Base-by-base conservation (phyloP, 2,113 vertebrate species). In the Psammodynastes pulverulentus region DNA sequence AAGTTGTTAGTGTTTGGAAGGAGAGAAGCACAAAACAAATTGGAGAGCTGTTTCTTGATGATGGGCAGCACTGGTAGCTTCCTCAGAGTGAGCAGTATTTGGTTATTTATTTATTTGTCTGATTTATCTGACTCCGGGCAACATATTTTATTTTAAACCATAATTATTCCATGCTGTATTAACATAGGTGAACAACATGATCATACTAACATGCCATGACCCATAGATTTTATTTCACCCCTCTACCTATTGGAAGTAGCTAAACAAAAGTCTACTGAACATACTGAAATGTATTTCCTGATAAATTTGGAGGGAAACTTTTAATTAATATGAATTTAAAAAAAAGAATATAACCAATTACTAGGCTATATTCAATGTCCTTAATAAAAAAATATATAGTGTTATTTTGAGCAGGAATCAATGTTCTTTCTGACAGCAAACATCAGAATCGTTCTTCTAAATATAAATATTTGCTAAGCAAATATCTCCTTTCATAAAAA, bases 1-100 rank as follows among this genome's bases (percentile, higher is more conserved):
- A 97, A 97, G 94, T 96, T 93, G 97, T 96, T 96, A 97, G 96
- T 96, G 95, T 92, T 56, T 93, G 95, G 91, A 96, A 96, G 96
- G 96, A 89, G 94, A 93, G 94, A 96, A 94, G 92, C 94, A 94
- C 90, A 93, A 95, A 94, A 93, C 93, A 95, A 96, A 93, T 91
- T 96, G 93, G 94, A 92, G 90, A 56, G 62, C 26, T 93, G 88
- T 90, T 91, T 45, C 87, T 90, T 79, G 46, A 52, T 79, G 62
- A 58, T 46, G 43, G 84, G 23, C 19, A 85, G 43, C 91, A 94
- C 92, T 94, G 92, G 26, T 94, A 92, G 46, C 91, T 87, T 15
- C 67, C 29, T 79, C 34, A 52, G 12, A 48, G 72, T 46, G 48
- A 45, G 43, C 58, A 23, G 5, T 84, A 4, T 34, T n/a, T 12